These are phyloP conservation scores for Steatocranus sp. DNA, from an alignment of 2,797 vertebrate genomes.

Conservation along the genomic window DNA sequence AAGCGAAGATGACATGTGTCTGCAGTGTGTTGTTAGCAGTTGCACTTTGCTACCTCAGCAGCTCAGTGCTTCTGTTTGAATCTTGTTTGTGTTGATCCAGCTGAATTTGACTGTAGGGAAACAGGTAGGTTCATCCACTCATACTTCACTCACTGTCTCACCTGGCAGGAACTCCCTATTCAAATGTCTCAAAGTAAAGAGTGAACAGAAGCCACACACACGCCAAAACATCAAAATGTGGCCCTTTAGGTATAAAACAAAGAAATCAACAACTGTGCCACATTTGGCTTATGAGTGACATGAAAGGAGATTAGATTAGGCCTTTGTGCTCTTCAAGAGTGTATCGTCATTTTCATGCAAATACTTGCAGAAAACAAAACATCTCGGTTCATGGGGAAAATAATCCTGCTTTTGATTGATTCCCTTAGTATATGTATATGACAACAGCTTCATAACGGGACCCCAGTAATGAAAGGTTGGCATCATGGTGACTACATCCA, in stretches of 20 bases:
- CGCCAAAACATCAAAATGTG: neutral
- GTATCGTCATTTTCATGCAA: neutral
- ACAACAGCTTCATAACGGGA: neutral
- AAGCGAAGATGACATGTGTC: fast-evolving
- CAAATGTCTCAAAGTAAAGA: neutral
- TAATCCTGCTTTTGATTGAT: neutral
- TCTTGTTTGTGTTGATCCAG: neutral
- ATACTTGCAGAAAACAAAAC: neutral
- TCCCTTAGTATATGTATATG: neutral
- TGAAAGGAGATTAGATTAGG: neutral
- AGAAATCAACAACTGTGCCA: neutral
- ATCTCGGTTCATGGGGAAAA: neutral
- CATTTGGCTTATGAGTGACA: neutral
- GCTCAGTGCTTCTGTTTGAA: neutral
- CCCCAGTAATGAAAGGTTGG: neutral
- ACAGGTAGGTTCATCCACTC: neutral
- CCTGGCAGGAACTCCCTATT: neutral
- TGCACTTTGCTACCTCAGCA: neutral
- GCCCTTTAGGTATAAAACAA: neutral
- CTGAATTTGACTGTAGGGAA: constrained; percentile 44
- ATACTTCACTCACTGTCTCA: neutral
- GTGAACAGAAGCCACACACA: neutral
- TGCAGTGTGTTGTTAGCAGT: neutral
- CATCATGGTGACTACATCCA: neutral
- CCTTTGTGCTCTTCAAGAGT: neutral